Evolutionary conservation across 2,113 vertebrate genomes (phyloP).

Genomic region (Catharus bicknelli): DNA sequence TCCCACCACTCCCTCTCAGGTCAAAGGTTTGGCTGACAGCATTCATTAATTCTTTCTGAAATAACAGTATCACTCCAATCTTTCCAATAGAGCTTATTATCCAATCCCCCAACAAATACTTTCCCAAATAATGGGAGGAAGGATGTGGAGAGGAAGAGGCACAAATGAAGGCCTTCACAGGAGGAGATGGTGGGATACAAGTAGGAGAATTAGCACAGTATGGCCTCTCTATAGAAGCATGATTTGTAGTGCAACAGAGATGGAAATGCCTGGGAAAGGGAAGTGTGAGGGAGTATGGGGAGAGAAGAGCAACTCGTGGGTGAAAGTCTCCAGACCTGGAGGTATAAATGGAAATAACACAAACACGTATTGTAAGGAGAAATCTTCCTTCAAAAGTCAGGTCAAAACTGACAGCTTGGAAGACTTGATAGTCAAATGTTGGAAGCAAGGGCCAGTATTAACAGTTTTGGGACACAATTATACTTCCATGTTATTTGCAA

Average conservation of each 20-base stretch:
- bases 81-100: background rate
- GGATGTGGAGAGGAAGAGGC: background rate
- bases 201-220: background rate
- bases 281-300: background rate
- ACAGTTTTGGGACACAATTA: background rate
- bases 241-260: background rate
- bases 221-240: background rate
- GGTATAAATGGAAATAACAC: background rate
- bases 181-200: background rate
- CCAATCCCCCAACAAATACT: background rate
- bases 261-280: background rate
- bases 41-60: constrained; percentile 20
- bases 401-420: background rate
- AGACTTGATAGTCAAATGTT: background rate
- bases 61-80: constrained; percentile 8
- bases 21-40: constrained; percentile 33
- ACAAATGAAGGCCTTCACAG: background rate
- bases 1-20: constrained; percentile 20
- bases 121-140: background rate
- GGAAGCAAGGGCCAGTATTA: background rate
- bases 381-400: background rate
- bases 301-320: background rate
- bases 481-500: background rate
- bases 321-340: background rate
- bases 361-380: background rate